Conservation (phyloP, 2,888 invertebrate species). For the Synergus itoensis region DNA sequence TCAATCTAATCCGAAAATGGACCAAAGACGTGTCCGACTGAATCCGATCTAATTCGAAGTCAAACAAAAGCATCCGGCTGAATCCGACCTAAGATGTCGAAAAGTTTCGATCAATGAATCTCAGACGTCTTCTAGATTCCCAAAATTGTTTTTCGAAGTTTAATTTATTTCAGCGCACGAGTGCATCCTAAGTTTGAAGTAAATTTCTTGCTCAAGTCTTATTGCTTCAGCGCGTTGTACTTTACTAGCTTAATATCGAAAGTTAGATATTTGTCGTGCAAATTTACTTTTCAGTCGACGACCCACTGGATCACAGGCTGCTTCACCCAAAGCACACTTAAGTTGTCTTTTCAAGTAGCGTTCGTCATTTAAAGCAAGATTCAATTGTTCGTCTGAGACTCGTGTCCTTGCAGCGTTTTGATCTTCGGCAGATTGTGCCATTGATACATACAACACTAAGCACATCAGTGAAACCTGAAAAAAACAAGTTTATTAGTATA, state of each 20-base stretch:
- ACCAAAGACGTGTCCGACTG: no score
- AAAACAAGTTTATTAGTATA: slow-evolving; percentile 43
- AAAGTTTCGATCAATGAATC: no score
- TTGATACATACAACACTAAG: slow-evolving; percentile 58
- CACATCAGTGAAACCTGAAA: slow-evolving; percentile 64
- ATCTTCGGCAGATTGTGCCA: slow-evolving; percentile 55
- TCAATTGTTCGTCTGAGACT: slow-evolving; percentile 84
- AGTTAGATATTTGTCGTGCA: slow-evolving; percentile 19
- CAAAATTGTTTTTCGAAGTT: background rate
- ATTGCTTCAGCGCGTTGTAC: background rate
- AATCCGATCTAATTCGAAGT: no score
- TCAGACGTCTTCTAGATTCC: no score
- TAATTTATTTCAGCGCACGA: background rate
- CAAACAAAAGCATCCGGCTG: no score
- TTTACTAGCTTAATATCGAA: background rate
- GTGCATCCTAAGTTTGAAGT: background rate
- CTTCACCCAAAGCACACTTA: slow-evolving; percentile 87
- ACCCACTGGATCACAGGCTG: slow-evolving; percentile 87
- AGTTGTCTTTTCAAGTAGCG: slow-evolving; percentile 86
- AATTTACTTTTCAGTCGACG: slow-evolving; percentile 85
- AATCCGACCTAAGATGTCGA: no score
- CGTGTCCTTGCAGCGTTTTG: slow-evolving; percentile 73
- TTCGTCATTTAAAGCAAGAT: slow-evolving; percentile 84
- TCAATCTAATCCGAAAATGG: no score
- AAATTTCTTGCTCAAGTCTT: background rate